Base-by-base conservation (phyloP, 2,113 vertebrate species). In the Crotalus horridus region DNA sequence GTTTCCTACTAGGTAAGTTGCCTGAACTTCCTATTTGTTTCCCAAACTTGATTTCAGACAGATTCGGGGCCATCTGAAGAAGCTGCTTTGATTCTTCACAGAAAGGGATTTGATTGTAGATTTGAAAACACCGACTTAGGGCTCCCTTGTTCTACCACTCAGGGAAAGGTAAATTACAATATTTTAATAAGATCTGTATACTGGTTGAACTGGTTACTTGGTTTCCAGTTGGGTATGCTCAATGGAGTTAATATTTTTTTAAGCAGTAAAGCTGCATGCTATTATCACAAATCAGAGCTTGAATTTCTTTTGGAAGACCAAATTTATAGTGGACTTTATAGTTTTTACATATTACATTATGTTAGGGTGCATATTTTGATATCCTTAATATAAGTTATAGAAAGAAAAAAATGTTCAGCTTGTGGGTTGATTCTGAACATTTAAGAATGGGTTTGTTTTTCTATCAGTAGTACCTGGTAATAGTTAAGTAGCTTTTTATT, bases 91-190 rank as follows among this genome's bases (percentile, higher is more conserved):
- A 98, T 99, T 94, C 97, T 99, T 94, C 99, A 99, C 95, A 98
- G 99, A 95, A 99, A 98, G 94, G 99, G 98, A 48, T 99, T 99
- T 95, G 99, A 99, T 92, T 99, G 99, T 95, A 97, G 94, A 95
- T 98, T 98, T 91, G 87, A 97, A 94, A 98, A 97, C 61, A 96
- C 95, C 92, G 97, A 97, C 26, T 95, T 39, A 5, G 95, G 95
- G 4, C 97, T 98, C 6, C 64, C 94, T 54, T 99, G 99, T 95
- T 98, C 98, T 5, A 99, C 98, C 87, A 98, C 98, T 96, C 97
- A 93, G 93, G 98, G 98, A 94, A 98, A 99, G 98, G 99, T 99
- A 98, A 94, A 91, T 43, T 90, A 48, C 59, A 20, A 81, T 88
- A 59, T 89, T 93, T 1, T 61, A 4, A 51, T 39, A 11, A 48